phyloP scores from a whole-genome alignment of 2,888 invertebrate species.

The Sesamia inferens region DNA sequence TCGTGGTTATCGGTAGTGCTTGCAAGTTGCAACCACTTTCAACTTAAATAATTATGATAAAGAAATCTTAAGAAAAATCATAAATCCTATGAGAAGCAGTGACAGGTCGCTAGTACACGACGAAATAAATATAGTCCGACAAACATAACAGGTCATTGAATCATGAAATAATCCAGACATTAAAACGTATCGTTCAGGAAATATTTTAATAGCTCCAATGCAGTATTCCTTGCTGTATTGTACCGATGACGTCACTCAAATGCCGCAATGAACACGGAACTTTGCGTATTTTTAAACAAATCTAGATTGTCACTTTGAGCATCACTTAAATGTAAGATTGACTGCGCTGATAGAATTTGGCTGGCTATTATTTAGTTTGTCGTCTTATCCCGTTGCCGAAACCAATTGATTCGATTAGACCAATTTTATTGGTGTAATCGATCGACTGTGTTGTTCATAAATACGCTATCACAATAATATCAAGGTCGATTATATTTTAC shows the following conservation, averaged over 20 bases:
- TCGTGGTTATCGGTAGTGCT: not conserved
- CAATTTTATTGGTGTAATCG: slow-evolving; percentile 44
- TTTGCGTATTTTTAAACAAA: slow-evolving; percentile 3
- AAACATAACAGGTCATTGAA: not conserved
- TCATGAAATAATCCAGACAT: not conserved
- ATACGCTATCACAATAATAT: slow-evolving; percentile 27
- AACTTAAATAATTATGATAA: not conserved
- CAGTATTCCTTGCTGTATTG: slow-evolving; percentile 27
- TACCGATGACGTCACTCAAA: slow-evolving; percentile 35
- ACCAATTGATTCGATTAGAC: slow-evolving; percentile 50
- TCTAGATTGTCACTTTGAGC: not conserved
- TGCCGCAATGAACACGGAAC: slow-evolving; percentile 26
- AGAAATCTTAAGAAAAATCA: not conserved
- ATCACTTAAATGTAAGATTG: slow-evolving; percentile 18
- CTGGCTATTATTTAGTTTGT: slow-evolving; percentile 45
- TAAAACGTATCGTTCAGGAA: not conserved
- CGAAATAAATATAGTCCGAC: not conserved
- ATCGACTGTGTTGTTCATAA: slow-evolving; percentile 38
- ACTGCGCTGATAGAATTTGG: slow-evolving; percentile 20
- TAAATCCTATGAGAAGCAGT: not conserved
- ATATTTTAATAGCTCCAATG: slow-evolving; percentile 24
- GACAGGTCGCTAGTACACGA: not conserved
- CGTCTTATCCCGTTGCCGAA: slow-evolving; percentile 28
- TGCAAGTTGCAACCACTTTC: no score
- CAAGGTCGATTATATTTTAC: slow-evolving; percentile 35